Percentiles rank a stretch among this genome's conserved stretches.
phyloP scores from a whole-genome alignment of 2,797 vertebrate species.

The Heteromormyrus szaboi region DNA sequence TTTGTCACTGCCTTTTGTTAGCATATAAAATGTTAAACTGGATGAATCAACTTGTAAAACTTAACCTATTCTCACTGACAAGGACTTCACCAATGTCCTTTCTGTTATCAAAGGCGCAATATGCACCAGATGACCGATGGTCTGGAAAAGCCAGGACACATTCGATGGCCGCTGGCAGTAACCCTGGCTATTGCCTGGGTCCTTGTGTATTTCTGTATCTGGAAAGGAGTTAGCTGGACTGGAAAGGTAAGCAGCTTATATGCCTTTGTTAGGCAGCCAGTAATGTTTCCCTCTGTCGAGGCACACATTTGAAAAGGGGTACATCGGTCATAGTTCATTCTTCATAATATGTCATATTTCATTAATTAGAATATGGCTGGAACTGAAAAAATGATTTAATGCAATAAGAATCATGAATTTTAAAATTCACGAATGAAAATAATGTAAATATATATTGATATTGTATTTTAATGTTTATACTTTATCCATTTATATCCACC shows the following conservation, averaged over 20 bases:
- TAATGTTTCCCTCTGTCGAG: not conserved
- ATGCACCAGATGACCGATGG: constrained; percentile 95
- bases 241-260: constrained; percentile 81
- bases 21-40: not conserved
- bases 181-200: constrained; percentile 95
- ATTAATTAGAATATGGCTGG: not conserved
- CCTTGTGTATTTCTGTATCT: constrained; percentile 98
- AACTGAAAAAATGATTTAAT: not conserved
- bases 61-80: not conserved
- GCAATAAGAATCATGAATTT: not conserved
- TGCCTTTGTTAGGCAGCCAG: not conserved
- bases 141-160: constrained; percentile 87
- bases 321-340: not conserved
- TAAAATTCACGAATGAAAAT: not conserved
- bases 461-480: not conserved
- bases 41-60: not conserved
- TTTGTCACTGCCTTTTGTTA: not conserved
- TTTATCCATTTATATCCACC: not conserved
- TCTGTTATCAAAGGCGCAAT: constrained; percentile 70
- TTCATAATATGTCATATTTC: not conserved
- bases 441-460: not conserved
- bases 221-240: constrained; percentile 98
- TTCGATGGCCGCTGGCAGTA: constrained; percentile 89
- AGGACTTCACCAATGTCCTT: not conserved
- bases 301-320: not conserved